Conservation (phyloP, 2,113 vertebrate genomes). For the Promerops cafer region DNA sequence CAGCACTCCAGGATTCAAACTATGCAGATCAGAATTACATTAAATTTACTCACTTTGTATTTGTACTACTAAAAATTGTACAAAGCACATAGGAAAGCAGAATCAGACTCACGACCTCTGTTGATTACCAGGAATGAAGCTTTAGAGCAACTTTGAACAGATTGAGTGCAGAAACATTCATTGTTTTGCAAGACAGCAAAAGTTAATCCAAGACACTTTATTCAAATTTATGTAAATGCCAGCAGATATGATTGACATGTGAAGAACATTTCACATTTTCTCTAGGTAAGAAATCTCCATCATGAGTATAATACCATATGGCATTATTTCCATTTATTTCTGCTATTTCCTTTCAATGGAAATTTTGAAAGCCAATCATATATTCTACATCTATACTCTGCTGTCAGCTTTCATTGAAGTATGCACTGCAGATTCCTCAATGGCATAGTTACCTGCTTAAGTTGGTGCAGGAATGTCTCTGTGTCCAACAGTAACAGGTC, state of each 20-base stretch:
- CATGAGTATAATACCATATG: not conserved
- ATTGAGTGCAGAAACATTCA: not conserved
- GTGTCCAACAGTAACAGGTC: not conserved
- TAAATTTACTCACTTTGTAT: not conserved
- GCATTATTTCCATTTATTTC: not conserved
- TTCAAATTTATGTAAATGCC: not conserved
- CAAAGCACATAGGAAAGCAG: not conserved
- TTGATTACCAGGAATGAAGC: not conserved
- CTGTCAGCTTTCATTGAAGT: not conserved
- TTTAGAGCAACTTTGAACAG: not conserved
- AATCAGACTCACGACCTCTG: not conserved
- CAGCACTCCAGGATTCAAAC: not conserved
- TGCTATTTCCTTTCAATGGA: not conserved
- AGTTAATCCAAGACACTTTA: not conserved
- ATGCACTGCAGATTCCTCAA: not conserved
- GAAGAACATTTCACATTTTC: not conserved
- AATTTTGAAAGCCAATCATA: not conserved
- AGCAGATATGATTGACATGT: not conserved
- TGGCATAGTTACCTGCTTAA: not conserved
- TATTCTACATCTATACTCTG: not conserved
- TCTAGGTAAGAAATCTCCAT: not conserved
- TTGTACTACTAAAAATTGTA: not conserved
- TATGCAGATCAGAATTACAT: not conserved
- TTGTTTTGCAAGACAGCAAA: not conserved
- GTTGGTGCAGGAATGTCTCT: not conserved